Evolutionary conservation across 2,888 invertebrate genomes (phyloP).

Genomic region (Hemicrepidius hirtus): DNA sequence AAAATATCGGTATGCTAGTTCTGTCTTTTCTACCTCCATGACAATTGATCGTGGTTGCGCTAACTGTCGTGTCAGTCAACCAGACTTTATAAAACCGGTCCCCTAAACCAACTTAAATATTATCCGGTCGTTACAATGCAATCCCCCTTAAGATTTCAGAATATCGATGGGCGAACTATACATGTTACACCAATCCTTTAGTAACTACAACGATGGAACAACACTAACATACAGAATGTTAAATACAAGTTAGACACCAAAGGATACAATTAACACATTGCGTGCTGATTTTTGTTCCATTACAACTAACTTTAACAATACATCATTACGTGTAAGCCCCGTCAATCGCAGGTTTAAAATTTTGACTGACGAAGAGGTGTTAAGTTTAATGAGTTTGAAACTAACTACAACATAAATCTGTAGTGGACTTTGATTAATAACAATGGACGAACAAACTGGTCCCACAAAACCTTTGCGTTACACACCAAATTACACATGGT

Average conservation of each 20-base stretch:
- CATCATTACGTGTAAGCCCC: neutral
- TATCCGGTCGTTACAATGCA: too few species aligned
- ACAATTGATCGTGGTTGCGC: too few species aligned
- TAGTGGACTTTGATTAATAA: constrained; percentile 19
- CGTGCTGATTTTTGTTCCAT: neutral
- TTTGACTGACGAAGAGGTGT: neutral
- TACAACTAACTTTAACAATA: neutral
- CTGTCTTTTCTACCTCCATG: too few species aligned
- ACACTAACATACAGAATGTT: neutral
- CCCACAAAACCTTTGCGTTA: constrained; percentile 16
- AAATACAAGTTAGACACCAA: neutral
- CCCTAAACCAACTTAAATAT: too few species aligned
- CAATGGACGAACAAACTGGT: constrained; percentile 17
- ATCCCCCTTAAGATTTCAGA: too few species aligned
- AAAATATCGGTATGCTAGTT: too few species aligned
- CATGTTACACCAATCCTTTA: neutral
- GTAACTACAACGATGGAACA: constrained; percentile 5
- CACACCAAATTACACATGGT: constrained; percentile 40
- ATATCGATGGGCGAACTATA: neutral
- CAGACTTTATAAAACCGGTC: too few species aligned
- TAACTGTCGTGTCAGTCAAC: too few species aligned
- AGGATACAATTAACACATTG: too few species aligned
- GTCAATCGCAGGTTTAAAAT: constrained; percentile 22
- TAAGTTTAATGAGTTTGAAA: constrained; percentile 10
- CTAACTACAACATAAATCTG: constrained; percentile 15